Percentiles rank a stretch among this genome's conserved stretches.
Conservation (phyloP, 1,140 invertebrate genomes). For the Cryptotermes secundus region DNA sequence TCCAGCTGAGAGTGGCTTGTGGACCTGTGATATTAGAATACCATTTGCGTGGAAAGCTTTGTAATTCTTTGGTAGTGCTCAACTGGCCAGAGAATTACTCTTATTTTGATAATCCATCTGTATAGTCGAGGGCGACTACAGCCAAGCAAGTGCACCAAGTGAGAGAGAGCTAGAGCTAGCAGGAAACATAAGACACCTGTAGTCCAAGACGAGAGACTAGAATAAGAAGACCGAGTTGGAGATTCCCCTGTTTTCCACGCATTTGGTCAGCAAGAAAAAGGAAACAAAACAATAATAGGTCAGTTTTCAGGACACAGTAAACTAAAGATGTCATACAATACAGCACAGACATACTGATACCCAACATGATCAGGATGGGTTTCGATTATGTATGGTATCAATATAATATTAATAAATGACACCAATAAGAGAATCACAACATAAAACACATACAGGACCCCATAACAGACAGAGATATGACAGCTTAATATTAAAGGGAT, state of each 20-base stretch:
- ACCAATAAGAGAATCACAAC: neutral
- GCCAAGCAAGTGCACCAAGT: slow-evolving; percentile 36
- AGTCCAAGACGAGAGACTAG: slow-evolving; percentile 46
- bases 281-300: slow-evolving; percentile 35
- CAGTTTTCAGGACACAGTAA: slow-evolving; percentile 27
- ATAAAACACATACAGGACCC: neutral
- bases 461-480: neutral
- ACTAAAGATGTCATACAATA: slow-evolving; percentile 23
- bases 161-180: slow-evolving; percentile 27
- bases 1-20: neutral
- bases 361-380: no score
- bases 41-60: slow-evolving; percentile 22
- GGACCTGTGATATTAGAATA: neutral
- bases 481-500: neutral
- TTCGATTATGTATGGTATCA: no score
- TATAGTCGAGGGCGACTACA: neutral
- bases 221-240: slow-evolving; percentile 41
- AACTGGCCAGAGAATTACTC: neutral
- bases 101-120: neutral
- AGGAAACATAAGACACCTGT: slow-evolving; percentile 41
- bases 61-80: neutral
- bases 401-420: neutral
- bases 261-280: slow-evolving; percentile 35
- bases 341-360: no score
- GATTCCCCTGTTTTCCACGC: slow-evolving; percentile 40